Evolutionary conservation across 2,113 vertebrate species (phyloP).

Genomic region (Notarius quadriscutis): DNA sequence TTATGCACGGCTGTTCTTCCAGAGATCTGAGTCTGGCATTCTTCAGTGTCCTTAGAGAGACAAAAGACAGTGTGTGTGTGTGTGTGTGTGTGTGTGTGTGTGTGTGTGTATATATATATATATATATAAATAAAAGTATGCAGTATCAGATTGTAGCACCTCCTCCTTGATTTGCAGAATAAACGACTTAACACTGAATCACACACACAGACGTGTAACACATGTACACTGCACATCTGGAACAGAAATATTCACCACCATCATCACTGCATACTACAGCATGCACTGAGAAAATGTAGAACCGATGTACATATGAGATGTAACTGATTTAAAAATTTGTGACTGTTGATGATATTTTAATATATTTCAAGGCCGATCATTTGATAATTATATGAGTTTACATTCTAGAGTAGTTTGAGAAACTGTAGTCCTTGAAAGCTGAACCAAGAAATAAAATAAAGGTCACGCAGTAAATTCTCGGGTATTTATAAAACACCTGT

Average conservation of each 20-base stretch:
- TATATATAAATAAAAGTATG: neutral
- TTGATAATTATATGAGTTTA: neutral
- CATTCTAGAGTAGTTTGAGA: too few relatives aligned
- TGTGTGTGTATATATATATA: neutral
- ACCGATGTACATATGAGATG: neutral
- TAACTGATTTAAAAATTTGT: neutral
- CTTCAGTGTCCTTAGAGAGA: conserved; percentile 10
- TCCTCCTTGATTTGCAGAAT: neutral
- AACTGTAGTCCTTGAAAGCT: too few relatives aligned
- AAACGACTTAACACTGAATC: neutral
- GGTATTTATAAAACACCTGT: neutral
- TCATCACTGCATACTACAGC: neutral
- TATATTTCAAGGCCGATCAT: neutral
- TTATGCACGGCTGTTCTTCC: conserved; percentile 20
- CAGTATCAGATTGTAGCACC: neutral
- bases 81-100: conserved; percentile 3
- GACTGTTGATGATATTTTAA: neutral
- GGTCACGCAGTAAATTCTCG: neutral
- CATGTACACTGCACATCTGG: neutral
- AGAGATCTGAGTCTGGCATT: conserved; percentile 16
- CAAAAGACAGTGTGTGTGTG: conserved; percentile 3
- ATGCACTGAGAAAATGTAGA: neutral
- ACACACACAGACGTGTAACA: neutral
- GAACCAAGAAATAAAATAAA: neutral
- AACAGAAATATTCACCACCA: neutral